Percentiles rank a stretch among this genome's conserved stretches.
Conservation (phyloP, 2,113 vertebrate species). For the Ophthalmolycus amberensis region DNA sequence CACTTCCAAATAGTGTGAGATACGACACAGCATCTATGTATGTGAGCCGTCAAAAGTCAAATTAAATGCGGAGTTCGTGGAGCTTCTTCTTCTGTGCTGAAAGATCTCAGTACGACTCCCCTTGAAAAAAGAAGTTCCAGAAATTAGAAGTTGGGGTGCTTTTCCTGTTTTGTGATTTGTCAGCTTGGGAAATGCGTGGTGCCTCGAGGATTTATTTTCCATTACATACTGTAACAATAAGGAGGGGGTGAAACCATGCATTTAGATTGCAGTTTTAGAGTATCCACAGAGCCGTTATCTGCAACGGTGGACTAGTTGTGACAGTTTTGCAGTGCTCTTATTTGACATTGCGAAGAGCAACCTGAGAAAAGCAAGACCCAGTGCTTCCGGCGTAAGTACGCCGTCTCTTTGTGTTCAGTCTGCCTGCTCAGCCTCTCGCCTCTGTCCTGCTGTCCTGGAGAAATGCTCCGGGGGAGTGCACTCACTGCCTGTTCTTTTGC, state of each 20-base stretch:
- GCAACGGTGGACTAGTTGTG: neutral
- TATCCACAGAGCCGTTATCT: slow-evolving; percentile 20
- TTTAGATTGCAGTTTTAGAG: slow-evolving; percentile 4
- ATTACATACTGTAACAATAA: neutral
- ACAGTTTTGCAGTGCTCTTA: slow-evolving; percentile 13
- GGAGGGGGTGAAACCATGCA: neutral
- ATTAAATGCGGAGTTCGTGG: slow-evolving; percentile 60
- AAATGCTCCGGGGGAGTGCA: slow-evolving; percentile 40
- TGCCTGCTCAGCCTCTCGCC: slow-evolving; percentile 26
- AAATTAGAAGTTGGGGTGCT: slow-evolving; percentile 32
- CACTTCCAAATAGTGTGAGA: slow-evolving; percentile 22
- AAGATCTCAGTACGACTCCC: slow-evolving; percentile 47
- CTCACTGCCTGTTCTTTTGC: slow-evolving; percentile 39
- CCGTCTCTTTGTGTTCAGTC: slow-evolving; percentile 20
- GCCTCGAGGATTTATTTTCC: slow-evolving; percentile 23
- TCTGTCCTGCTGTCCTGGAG: slow-evolving; percentile 38
- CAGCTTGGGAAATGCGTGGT: neutral
- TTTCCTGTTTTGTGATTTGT: slow-evolving; percentile 34
- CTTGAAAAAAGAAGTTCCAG: slow-evolving; percentile 28
- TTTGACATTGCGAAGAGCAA: slow-evolving; percentile 25
- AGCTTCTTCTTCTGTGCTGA: slow-evolving; percentile 40
- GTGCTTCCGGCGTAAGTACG: slow-evolving; percentile 5
- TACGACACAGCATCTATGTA: slow-evolving; percentile 13
- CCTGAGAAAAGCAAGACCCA: neutral
- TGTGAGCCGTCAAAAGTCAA: slow-evolving; percentile 44